These are phyloP conservation scores for Drosophila aldrichi DNA, from an alignment of 2,888 invertebrate genomes.

Conservation along the genomic window DNA sequence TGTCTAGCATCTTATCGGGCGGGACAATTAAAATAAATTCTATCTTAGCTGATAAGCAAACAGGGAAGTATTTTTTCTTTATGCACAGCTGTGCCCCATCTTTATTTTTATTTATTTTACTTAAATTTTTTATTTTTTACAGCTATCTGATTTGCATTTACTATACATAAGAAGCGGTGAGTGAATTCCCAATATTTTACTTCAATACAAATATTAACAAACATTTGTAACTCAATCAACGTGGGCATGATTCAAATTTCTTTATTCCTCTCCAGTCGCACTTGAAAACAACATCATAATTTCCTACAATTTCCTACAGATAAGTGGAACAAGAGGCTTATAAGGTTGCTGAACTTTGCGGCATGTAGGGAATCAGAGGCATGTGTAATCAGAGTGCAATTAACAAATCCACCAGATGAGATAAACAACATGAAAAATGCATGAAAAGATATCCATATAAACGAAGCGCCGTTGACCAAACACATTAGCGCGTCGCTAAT, in stretches of 20 bases:
- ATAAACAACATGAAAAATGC: slow-evolving; percentile 14
- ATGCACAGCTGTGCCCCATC: neutral
- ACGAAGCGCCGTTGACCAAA: slow-evolving; percentile 38
- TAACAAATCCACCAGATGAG: slow-evolving; percentile 35
- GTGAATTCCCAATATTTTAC: too few species aligned
- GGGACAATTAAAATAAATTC: neutral
- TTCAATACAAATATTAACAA: neutral
- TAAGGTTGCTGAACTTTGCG: slow-evolving; percentile 62
- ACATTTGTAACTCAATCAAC: slow-evolving; percentile 8
- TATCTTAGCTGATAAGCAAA: slow-evolving; percentile 5
- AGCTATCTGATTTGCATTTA: too few species aligned
- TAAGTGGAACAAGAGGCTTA: slow-evolving; percentile 21
- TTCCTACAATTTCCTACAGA: neutral
- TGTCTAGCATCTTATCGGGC: neutral
- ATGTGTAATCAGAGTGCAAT: slow-evolving; percentile 68
- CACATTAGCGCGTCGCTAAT: slow-evolving; percentile 64
- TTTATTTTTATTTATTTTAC: neutral
- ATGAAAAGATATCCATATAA: slow-evolving; percentile 20
- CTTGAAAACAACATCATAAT: slow-evolving; percentile 1
- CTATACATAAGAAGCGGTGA: too few species aligned
- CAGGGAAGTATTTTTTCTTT: neutral
- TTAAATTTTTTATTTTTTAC: neutral
- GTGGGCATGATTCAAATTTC: neutral
- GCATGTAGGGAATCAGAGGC: slow-evolving; percentile 19
- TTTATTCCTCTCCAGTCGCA: neutral